Evolutionary conservation across 2,888 invertebrate genomes (phyloP).

Genomic region (Autographa pulchrina): DNA sequence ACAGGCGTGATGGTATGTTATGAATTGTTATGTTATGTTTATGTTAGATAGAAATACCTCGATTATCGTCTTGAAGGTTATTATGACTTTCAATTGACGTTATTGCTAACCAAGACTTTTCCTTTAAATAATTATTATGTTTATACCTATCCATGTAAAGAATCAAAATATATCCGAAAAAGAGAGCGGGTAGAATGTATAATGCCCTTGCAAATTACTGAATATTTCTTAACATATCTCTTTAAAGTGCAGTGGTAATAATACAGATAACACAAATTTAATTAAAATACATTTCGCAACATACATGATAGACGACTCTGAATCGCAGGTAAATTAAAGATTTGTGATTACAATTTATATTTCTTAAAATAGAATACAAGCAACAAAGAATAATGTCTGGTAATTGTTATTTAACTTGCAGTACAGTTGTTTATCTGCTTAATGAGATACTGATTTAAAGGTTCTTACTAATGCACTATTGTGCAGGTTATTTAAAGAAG

Average conservation of each 20-base stretch:
- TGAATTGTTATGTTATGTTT: too few relatives aligned
- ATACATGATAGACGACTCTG: slow-evolving; percentile 2
- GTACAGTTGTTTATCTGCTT: too few relatives aligned
- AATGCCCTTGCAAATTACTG: slow-evolving; percentile 25
- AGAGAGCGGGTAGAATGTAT: slow-evolving; percentile 19
- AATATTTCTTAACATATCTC: slow-evolving; percentile 14
- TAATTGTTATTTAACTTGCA: background rate
- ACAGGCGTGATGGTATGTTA: too few relatives aligned
- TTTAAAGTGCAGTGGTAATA: slow-evolving; percentile 8
- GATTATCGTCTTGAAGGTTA: background rate
- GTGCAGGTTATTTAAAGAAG: too few relatives aligned
- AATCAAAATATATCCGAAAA: background rate
- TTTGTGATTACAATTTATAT: background rate
- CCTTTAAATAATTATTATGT: background rate
- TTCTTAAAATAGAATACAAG: background rate
- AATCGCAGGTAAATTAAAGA: background rate
- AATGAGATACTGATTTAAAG: too few relatives aligned
- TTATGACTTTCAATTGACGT: background rate
- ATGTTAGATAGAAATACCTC: background rate
- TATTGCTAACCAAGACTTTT: background rate
- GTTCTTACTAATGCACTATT: too few relatives aligned
- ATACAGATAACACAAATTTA: background rate
- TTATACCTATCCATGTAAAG: background rate
- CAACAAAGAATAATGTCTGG: background rate
- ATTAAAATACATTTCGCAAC: slow-evolving; percentile 26